Conservation (phyloP, 2,113 vertebrate genomes). For the Erythrolamprus reginae region DNA sequence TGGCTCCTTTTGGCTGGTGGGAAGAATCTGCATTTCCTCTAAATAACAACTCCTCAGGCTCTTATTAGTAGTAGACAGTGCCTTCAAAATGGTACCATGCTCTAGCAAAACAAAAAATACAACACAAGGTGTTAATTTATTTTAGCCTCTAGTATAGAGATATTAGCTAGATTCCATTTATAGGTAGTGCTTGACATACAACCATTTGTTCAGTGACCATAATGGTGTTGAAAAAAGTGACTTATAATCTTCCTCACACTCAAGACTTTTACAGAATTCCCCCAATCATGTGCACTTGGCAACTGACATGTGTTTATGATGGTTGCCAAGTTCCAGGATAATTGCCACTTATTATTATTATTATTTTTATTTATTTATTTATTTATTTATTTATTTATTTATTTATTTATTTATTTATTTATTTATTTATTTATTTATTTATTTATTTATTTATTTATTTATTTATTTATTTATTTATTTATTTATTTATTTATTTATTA, state of each 20-base stretch:
- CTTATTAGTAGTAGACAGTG: conserved; percentile 87
- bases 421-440: too few species aligned
- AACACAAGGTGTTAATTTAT: conserved; percentile 18
- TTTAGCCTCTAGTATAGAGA: conserved; percentile 10
- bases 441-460: too few species aligned
- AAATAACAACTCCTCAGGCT: conserved; percentile 92
- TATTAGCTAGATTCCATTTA: conserved; percentile 26
- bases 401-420: too few species aligned
- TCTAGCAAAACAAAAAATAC: conserved; percentile 70
- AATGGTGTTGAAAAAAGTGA: background rate
- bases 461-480: too few species aligned
- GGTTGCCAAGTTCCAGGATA: background rate
- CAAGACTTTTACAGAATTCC: background rate
- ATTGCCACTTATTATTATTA: too few species aligned
- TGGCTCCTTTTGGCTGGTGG: conserved; percentile 76
- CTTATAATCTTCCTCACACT: background rate
- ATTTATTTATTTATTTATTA: too few species aligned
- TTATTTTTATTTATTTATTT: too few species aligned
- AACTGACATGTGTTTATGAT: background rate
- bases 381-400: too few species aligned
- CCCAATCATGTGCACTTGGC: background rate
- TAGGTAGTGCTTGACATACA: background rate
- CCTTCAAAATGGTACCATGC: conserved; percentile 93
- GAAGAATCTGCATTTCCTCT: conserved; percentile 94
- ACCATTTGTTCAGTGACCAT: background rate